phyloP scores from a whole-genome alignment of 1,140 invertebrate genomes.

The Sycophila sp. region DNA sequence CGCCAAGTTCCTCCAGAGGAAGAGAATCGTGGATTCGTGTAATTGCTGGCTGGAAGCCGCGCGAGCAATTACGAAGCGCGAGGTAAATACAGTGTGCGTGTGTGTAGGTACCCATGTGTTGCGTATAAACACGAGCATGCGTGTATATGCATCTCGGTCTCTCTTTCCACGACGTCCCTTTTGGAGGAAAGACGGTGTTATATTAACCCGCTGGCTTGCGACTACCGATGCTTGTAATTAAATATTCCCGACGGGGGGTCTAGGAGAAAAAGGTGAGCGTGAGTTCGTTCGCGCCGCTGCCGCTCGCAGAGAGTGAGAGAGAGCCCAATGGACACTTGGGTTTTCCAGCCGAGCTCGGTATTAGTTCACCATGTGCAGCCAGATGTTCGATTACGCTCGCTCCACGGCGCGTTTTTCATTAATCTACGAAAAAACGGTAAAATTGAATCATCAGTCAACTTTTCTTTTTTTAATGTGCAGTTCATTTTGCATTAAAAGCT shows the following conservation, averaged over 20 bases:
- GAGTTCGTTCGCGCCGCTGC: not conserved
- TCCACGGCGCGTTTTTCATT: too few relatives aligned
- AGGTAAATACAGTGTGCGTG: slow-evolving; percentile 25
- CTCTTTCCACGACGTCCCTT: too few relatives aligned
- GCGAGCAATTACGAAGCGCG: slow-evolving; percentile 40
- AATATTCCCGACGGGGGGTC: slow-evolving; percentile 48
- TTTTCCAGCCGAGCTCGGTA: too few relatives aligned
- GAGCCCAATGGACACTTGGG: slow-evolving; percentile 12
- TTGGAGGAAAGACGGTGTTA: not conserved
- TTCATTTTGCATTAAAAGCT: too few relatives aligned
- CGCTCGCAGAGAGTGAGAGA: not conserved
- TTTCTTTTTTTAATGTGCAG: too few relatives aligned
- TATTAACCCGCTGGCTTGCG: slow-evolving; percentile 1
- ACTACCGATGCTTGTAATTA: slow-evolving; percentile 50
- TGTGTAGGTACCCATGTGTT: too few relatives aligned
- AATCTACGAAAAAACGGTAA: too few relatives aligned
- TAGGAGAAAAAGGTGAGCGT: not conserved
- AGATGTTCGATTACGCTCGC: slow-evolving; percentile 28
- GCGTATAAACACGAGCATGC: too few relatives aligned
- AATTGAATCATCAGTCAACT: too few relatives aligned
- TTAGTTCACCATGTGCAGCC: not conserved
- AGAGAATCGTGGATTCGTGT: slow-evolving; percentile 51
- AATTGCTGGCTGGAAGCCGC: slow-evolving; percentile 35
- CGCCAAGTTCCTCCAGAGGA: slow-evolving; percentile 38
- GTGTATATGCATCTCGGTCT: too few relatives aligned